Evolutionary conservation across 1,140 invertebrate genomes (phyloP), one percentile per base, ranked within the genome.

Genomic region (Ceratitis capitata): DNA sequence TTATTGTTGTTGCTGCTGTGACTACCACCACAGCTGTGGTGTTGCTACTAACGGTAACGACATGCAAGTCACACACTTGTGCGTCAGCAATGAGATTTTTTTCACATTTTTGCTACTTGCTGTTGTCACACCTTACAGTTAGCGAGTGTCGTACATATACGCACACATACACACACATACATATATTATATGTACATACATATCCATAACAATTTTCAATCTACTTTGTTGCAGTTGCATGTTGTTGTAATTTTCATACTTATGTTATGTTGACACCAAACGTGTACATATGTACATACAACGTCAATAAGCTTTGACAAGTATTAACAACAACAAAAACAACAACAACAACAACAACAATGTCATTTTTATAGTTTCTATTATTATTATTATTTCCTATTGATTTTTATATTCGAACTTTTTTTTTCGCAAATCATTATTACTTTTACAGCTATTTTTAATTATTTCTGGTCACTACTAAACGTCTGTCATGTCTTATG

Each of bases 51-150:
- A 42, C 69, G 29, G 32, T 78, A 78, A 42, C 23, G 23, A 39
- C n/a, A 78, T 78, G 69, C 69, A 78, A 78, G 69, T 78, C 69
- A 78, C 69, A 78, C 69, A 78, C 69, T 78, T 45, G 39, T 78
- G 69, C 39, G 39, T 78, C 42, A 78, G 6, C 35, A 1, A 42
- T 23, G 12, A 14, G 5, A 26, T 23, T 61, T 61, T 61, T 61
- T 61, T 4, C 32, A 10, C 69, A 26, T 78, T 78, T 35, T 26
- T 45, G 23, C 69, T 78, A 78, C 69, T 78, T 78, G 45, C n/a
- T n/a, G 69, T 45, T 78, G 42, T 45, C 69, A 78, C n/a, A n/a
- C 32, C n/a, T 16, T 78, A n/a, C 23, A 14, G 69, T 39, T 78
- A 78, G 19, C 6, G 69, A 26, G n/a, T 23, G 39, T 78, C 64